Conservation (phyloP, 2,113 vertebrate species). For the Herpailurus yagouaroundi region DNA sequence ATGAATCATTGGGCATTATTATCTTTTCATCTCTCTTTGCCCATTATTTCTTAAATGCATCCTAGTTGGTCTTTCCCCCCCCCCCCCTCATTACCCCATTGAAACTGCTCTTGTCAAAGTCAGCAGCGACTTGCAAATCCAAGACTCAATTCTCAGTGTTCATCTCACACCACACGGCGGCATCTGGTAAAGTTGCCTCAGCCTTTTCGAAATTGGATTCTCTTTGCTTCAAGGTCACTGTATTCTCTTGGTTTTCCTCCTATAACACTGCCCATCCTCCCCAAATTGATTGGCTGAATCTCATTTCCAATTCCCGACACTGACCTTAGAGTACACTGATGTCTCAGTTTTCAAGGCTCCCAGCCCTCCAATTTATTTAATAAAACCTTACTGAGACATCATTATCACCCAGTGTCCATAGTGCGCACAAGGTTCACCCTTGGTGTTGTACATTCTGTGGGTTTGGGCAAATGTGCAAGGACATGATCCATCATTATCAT, state of each 20-base stretch:
- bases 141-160: neutral
- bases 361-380: neutral
- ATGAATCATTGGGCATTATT: neutral
- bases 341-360: neutral
- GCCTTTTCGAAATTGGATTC: neutral
- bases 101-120: neutral
- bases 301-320: neutral
- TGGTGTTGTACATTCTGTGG: neutral
- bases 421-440: neutral
- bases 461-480: neutral
- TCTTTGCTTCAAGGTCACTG: neutral
- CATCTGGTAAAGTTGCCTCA: neutral
- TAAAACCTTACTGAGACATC: neutral
- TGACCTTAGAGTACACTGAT: neutral
- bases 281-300: neutral
- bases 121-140: neutral
- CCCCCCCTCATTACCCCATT: too few relatives aligned
- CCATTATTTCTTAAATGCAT: neutral
- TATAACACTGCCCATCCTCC: neutral
- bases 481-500: neutral
- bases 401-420: neutral
- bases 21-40: neutral
- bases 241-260: neutral
- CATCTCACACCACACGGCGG: too few relatives aligned
- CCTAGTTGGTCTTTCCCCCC: rapidly evolving